A percentile compares a stretch with the other conserved stretches of the same genome.
Conservation (phyloP, 1,140 invertebrate species). For the Galleria mellonella region DNA sequence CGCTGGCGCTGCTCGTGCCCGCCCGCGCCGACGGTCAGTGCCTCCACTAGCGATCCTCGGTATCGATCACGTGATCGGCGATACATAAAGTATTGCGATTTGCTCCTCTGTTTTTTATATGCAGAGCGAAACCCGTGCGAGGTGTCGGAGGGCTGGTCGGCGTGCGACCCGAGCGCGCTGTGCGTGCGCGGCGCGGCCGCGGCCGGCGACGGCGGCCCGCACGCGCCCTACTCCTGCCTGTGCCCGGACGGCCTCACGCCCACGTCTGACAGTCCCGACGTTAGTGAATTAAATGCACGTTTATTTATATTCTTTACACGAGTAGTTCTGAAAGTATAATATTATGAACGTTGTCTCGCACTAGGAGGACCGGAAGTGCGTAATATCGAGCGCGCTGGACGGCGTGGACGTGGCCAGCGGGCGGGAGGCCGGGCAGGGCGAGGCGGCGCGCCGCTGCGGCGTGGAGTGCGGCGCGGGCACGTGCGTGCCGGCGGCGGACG, state of each 20-base stretch:
- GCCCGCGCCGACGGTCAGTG: slow-evolving; percentile 7
- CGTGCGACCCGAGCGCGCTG: slow-evolving; percentile 76
- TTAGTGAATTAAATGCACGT: no score
- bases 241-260: slow-evolving; percentile 79
- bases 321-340: no score
- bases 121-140: slow-evolving; percentile 27
- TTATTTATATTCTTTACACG: no score
- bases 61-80: no score
- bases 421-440: not conserved
- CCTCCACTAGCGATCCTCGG: no score
- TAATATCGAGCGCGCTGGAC: slow-evolving; percentile 8
- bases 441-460: slow-evolving; percentile 14
- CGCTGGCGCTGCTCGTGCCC: slow-evolving; percentile 27
- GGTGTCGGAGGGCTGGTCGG: slow-evolving; percentile 47
- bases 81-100: no score
- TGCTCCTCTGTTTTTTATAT: not conserved
- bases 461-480: slow-evolving; percentile 49
- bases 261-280: slow-evolving; percentile 29
- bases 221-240: slow-evolving; percentile 71
- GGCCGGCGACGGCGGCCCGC: slow-evolving; percentile 14
- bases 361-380: slow-evolving; percentile 25
- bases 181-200: slow-evolving; percentile 71
- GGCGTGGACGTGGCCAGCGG: not conserved
- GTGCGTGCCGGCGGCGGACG: slow-evolving; percentile 55
- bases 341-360: not conserved